Percentiles rank a stretch among this genome's conserved stretches.
Evolutionary conservation across 2,888 invertebrate species (phyloP).

Genomic region (Pollenia labialis): DNA sequence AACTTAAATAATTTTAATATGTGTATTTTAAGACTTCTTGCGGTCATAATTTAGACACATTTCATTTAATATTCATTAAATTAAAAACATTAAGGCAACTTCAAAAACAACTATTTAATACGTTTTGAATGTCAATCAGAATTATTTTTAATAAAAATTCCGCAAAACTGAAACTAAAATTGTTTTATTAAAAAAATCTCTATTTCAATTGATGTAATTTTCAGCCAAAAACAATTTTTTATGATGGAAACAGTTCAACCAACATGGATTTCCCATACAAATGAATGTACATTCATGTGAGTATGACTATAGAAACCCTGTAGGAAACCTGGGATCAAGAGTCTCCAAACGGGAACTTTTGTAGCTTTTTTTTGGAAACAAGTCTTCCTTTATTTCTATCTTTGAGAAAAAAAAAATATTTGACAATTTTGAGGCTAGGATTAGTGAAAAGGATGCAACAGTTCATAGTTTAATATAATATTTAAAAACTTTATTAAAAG

Average conservation of each 20-base stretch:
- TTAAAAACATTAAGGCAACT: constrained; percentile 45
- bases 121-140: constrained; percentile 58
- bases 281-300: neutral
- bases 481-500: no score
- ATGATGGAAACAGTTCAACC: neutral
- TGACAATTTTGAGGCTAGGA: no score
- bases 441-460: no score
- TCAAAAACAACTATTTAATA: constrained; percentile 46
- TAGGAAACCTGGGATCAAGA: no score
- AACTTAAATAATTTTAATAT: neutral
- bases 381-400: no score
- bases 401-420: no score
- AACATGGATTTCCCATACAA: neutral
- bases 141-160: constrained; percentile 47
- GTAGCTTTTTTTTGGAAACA: no score
- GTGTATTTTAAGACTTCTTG: neutral
- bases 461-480: no score
- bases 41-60: constrained; percentile 22
- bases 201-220: constrained; percentile 58
- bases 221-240: constrained; percentile 30
- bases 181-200: constrained; percentile 28
- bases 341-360: no score
- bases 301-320: neutral
- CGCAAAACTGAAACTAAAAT: constrained; percentile 25
- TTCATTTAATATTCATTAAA: constrained; percentile 42